These are phyloP conservation scores for Macquaria ambigua DNA, from an alignment of 2,113 vertebrate species.

Conservation along the genomic window DNA sequence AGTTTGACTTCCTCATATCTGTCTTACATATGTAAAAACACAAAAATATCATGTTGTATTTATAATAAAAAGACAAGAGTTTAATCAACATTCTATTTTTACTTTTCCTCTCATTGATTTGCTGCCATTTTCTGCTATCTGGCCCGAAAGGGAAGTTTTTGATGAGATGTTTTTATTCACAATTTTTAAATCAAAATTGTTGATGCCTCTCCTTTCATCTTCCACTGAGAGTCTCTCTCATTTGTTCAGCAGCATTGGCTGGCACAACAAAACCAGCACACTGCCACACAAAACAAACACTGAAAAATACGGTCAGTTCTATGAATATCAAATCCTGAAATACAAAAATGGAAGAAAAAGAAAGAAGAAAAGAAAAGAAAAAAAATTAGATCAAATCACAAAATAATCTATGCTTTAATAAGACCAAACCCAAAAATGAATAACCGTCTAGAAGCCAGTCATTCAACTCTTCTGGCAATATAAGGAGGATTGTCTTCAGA, in stretches of 20 bases:
- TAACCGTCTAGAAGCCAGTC: background rate
- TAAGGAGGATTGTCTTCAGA: background rate
- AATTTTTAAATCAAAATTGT: background rate
- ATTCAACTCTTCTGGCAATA: background rate
- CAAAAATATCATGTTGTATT: background rate
- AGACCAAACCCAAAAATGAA: background rate
- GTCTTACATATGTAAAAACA: background rate
- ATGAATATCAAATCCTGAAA: slow-evolving; percentile 6
- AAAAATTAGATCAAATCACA: background rate
- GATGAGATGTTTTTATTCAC: background rate
- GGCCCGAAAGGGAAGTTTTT: background rate
- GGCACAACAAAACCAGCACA: background rate
- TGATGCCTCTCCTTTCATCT: slow-evolving; percentile 3
- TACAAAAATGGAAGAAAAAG: background rate
- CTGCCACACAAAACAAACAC: background rate
- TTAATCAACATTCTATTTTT: background rate
- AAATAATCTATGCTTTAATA: background rate
- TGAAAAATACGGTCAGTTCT: background rate
- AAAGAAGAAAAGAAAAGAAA: background rate
- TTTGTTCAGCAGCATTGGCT: slow-evolving; percentile 15
- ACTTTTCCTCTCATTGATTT: background rate
- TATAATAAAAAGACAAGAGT: background rate
- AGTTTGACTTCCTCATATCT: background rate
- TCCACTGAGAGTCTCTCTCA: background rate
- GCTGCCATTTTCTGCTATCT: no score